Evolutionary conservation across 2,888 invertebrate species (phyloP).

Genomic region (Iselma pallidipennis): DNA sequence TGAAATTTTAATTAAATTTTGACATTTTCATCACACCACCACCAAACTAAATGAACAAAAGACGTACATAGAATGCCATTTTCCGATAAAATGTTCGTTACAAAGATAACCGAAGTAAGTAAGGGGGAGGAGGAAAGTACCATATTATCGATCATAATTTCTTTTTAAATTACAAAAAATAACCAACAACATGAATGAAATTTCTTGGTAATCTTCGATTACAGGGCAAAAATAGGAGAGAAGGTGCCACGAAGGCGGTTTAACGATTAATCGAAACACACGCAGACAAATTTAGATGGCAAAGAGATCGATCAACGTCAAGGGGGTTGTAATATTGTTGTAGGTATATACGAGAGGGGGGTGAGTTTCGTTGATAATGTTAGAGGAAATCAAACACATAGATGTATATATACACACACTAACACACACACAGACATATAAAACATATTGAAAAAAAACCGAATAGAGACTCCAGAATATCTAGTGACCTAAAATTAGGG

Average conservation of each 20-base stretch:
- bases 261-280: constrained; percentile 22
- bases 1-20: constrained; percentile 4
- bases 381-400: constrained; percentile 1
- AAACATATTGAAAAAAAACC: background rate
- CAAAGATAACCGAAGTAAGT: no score
- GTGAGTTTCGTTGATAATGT: background rate
- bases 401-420: constrained; percentile 8
- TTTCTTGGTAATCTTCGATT: constrained; percentile 8
- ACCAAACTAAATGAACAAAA: constrained; percentile 7
- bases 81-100: constrained; percentile 1
- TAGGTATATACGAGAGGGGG: constrained; percentile 2
- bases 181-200: no score
- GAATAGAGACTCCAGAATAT: no score
- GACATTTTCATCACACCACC: constrained; percentile 7
- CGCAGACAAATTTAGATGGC: constrained; percentile 17
- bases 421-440: background rate
- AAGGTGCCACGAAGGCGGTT: constrained; percentile 3
- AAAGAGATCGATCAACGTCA: constrained; percentile 23
- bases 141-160: no score
- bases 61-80: no score
- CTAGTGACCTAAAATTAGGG: background rate
- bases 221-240: background rate
- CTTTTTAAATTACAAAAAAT: no score
- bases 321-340: constrained; percentile 1
- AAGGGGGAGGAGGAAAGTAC: no score